phyloP scores from a whole-genome alignment of 2,113 vertebrate genomes.

The Aplodontia rufa region DNA sequence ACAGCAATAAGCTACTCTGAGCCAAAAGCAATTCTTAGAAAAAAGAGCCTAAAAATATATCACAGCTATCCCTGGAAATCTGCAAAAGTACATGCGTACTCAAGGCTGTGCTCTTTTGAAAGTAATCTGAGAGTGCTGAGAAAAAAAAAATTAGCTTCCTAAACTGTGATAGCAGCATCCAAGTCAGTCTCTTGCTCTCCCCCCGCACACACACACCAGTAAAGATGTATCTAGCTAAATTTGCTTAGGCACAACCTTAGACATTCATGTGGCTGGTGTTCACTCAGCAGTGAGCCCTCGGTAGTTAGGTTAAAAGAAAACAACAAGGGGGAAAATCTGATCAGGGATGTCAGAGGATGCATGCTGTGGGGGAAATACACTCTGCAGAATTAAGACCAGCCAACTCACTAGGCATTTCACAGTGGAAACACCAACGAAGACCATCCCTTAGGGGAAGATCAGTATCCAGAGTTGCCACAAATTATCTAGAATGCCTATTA shows the following conservation, averaged over 20 bases:
- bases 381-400: background rate
- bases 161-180: background rate
- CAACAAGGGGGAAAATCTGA: no score
- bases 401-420: background rate
- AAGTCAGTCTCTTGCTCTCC: no score
- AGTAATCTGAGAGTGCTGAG: background rate
- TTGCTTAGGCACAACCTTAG: background rate
- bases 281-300: background rate
- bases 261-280: background rate
- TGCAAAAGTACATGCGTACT: background rate
- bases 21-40: background rate
- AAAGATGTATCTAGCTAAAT: background rate
- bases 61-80: background rate
- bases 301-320: background rate
- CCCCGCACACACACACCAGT: background rate
- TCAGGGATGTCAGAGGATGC: background rate
- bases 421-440: background rate
- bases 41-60: background rate
- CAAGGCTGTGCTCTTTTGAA: background rate
- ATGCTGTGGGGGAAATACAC: background rate
- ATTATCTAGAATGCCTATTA: background rate
- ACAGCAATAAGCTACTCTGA: background rate
- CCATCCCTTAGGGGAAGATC: background rate
- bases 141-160: background rate
- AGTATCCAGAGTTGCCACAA: background rate